Base-by-base conservation (phyloP, 2,888 invertebrate species). In the Philonicus albiceps region DNA sequence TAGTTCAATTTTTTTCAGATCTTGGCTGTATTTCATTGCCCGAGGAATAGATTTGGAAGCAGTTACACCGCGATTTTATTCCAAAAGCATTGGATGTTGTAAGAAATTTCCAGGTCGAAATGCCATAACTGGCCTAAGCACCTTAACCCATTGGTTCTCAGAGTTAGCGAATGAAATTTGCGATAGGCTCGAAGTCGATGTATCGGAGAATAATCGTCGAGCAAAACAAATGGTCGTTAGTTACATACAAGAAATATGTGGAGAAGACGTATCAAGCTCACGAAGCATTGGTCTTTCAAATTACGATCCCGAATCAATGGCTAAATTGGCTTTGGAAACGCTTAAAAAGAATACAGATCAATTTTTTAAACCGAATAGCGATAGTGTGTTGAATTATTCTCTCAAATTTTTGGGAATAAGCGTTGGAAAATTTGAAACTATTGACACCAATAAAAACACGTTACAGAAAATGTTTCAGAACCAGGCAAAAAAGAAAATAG, bases 41-140 rank as follows among this genome's bases (percentile, higher is more conserved):
- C 94, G 96, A 88, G 99, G 99, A 1, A 94, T 97, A 86, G 98
- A 99, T 90, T 92, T 95, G 88, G 99, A 99, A 90, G 95, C 96
- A 16, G 99, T 99, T 0, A 95, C 95, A 87, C 95, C 96, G 0
- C 94, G 97, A 88, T 95, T 97, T 88, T 94, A 98, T 86, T 94
- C 98, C 0, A 98, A 98, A 92, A 98, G 98, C 85, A 97, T 99
- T 89, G 99, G 98, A 0, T 98, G 98, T 90, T 97, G 98, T 91
- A 99, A 99, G 93, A 97, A 97, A 90, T 98, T 99, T 91, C 95
- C 95, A 2, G 99, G 98, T 0, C 95, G 94, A 90, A 94, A 94
- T 89, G 95, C 96, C 11, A 94, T 98, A 5, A 92, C 93, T 0
- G 95, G 95, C 22, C 91, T 94, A 49, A 94, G 95, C 37, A 94